A percentile compares a stretch with the other conserved stretches of the same genome.
These are phyloP conservation scores for Hanleya hanleyi DNA, from an alignment of 2,888 invertebrate species.

Conservation along the genomic window DNA sequence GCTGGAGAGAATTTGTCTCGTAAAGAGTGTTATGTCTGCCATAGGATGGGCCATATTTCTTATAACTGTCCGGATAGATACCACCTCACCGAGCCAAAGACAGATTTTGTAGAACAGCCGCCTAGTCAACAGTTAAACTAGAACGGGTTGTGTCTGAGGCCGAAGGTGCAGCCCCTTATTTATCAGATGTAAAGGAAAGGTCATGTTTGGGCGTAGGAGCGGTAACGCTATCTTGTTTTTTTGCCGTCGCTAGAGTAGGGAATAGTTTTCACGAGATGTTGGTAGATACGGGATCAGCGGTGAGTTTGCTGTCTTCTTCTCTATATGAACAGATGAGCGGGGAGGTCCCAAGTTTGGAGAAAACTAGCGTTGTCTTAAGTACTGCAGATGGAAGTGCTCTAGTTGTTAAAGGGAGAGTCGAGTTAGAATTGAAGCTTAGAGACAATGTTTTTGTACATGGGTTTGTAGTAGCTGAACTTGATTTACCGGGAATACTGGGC, in stretches of 20 bases:
- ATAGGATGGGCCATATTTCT: neutral
- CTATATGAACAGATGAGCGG: neutral
- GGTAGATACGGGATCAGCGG: neutral
- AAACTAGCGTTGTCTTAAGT: neutral
- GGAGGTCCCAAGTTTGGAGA: neutral
- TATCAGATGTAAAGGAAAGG: no score
- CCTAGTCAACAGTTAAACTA: neutral
- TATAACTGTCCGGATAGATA: neutral
- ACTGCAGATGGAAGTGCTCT: conserved; percentile 24
- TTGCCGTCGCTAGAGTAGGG: neutral
- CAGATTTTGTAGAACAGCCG: no score
- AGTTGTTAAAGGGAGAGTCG: conserved; percentile 12
- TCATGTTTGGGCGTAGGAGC: neutral
- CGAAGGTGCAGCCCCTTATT: neutral
- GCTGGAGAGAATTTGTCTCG: no score
- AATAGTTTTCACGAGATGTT: neutral
- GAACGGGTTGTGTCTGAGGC: neutral
- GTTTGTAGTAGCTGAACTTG: conserved; percentile 32
- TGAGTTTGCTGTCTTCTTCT: neutral
- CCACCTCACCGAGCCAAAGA: no score
- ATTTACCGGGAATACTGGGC: conserved; percentile 25
- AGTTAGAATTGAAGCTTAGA: conserved; percentile 17
- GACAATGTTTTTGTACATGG: conserved; percentile 17
- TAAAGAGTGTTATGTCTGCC: neutral
- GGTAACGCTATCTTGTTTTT: neutral